Percentiles rank a stretch among this genome's conserved stretches.
Evolutionary conservation across 2,888 invertebrate species (phyloP).

Genomic region (Girardia tigrina): DNA sequence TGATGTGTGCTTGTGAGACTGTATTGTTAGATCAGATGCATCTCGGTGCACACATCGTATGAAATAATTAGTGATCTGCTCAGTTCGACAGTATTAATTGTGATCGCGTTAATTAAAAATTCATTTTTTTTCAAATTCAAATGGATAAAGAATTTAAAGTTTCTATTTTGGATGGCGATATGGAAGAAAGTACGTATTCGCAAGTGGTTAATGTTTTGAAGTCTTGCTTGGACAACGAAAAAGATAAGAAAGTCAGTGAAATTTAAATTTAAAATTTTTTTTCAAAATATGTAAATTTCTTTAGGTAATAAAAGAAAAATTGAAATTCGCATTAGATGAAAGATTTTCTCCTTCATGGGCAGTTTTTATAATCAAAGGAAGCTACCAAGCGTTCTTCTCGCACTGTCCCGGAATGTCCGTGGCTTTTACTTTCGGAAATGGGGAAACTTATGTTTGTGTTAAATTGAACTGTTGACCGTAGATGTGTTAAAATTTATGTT

Average conservation of each 20-base stretch:
- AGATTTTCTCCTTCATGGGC: not conserved
- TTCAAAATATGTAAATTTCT: not conserved
- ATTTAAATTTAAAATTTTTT: not conserved
- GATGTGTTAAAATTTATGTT: too few species aligned
- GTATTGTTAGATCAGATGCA: too few species aligned
- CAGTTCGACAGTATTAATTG: not conserved
- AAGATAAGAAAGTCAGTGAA: not conserved
- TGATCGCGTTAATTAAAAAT: too few species aligned
- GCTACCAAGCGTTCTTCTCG: not conserved
- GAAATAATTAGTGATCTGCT: constrained; percentile 3
- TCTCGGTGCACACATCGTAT: too few species aligned
- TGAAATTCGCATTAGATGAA: not conserved
- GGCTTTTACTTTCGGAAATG: not conserved
- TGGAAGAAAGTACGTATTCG: not conserved
- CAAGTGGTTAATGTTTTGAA: not conserved
- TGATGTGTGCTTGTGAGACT: too few species aligned
- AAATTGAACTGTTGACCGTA: constrained; percentile 3
- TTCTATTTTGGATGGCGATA: constrained; percentile 11
- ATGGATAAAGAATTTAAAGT: not conserved
- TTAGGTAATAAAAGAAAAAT: not conserved
- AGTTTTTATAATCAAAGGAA: not conserved
- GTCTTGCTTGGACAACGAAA: not conserved
- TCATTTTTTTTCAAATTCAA: too few species aligned
- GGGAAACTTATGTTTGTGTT: not conserved
- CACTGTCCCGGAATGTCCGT: not conserved